A percentile compares a stretch with the other conserved stretches of the same genome.
phyloP scores from a whole-genome alignment of 2,888 invertebrate species.

The Ennomos quercinarius region DNA sequence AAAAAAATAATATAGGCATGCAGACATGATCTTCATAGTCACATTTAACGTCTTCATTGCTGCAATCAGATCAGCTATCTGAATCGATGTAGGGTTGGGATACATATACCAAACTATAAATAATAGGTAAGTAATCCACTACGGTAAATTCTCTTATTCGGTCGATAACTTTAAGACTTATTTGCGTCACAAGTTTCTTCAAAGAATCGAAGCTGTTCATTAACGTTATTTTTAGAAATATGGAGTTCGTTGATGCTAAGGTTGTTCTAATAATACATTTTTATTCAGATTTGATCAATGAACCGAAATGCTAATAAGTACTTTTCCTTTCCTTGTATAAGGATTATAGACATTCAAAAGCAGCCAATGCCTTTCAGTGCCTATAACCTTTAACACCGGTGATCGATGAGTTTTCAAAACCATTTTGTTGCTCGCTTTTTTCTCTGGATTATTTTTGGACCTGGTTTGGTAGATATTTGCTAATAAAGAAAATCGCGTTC shows the following conservation, averaged over 20 bases:
- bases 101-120: too few species aligned
- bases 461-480: neutral
- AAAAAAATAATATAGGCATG: too few species aligned
- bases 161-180: slow-evolving; percentile 10
- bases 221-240: slow-evolving; percentile 22
- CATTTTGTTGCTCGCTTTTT: slow-evolving; percentile 10
- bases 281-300: slow-evolving; percentile 22
- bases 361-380: slow-evolving; percentile 12
- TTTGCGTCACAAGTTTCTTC: slow-evolving; percentile 19
- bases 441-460: neutral
- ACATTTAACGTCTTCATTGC: slow-evolving; percentile 1
- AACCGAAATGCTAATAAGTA: slow-evolving; percentile 17
- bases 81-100: slow-evolving; percentile 2
- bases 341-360: slow-evolving; percentile 9
- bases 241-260: slow-evolving; percentile 16
- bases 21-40: too few species aligned
- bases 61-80: slow-evolving; percentile 6
- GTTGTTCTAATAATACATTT: slow-evolving; percentile 25
- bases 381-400: slow-evolving; percentile 9
- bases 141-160: slow-evolving; percentile 8
- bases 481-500: too few species aligned
- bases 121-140: too few species aligned
- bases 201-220: slow-evolving; percentile 15
- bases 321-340: slow-evolving; percentile 9
- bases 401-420: slow-evolving; percentile 16